A percentile compares a stretch with the other conserved stretches of the same genome.
Conservation (phyloP, 2,888 invertebrate species). For the Tyria jacobaeae region DNA sequence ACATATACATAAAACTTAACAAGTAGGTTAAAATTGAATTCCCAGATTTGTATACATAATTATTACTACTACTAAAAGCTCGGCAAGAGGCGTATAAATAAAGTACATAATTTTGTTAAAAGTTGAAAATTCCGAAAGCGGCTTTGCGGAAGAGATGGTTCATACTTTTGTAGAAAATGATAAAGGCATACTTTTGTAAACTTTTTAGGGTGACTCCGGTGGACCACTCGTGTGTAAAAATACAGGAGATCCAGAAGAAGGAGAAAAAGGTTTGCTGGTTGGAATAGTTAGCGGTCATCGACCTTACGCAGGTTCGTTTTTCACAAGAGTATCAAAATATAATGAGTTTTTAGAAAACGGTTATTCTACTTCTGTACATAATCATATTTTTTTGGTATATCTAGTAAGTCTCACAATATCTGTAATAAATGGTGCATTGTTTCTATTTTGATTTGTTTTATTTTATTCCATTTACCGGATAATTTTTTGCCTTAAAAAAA, state of each 20-base stretch:
- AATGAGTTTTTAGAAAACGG: slow-evolving; percentile 27
- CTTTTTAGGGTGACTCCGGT: slow-evolving; percentile 71
- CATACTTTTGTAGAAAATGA: neutral
- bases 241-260: slow-evolving; percentile 58
- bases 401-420: neutral
- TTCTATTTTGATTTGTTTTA: slow-evolving; percentile 10
- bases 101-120: too few relatives aligned
- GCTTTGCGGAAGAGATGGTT: neutral
- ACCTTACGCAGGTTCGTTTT: slow-evolving; percentile 35
- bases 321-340: slow-evolving; percentile 56
- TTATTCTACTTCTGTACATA: neutral
- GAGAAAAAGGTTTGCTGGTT: slow-evolving; percentile 56
- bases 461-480: neutral
- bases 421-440: neutral
- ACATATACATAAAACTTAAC: too few relatives aligned
- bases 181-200: too few relatives aligned
- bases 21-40: too few relatives aligned
- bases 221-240: slow-evolving; percentile 67
- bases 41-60: too few relatives aligned
- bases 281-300: slow-evolving; percentile 51
- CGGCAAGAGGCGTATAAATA: too few relatives aligned
- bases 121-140: too few relatives aligned
- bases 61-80: too few relatives aligned
- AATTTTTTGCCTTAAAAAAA: too few relatives aligned
- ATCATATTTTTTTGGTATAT: neutral